phyloP scores from a whole-genome alignment of 2,113 vertebrate species.

The Cepphus grylle region DNA sequence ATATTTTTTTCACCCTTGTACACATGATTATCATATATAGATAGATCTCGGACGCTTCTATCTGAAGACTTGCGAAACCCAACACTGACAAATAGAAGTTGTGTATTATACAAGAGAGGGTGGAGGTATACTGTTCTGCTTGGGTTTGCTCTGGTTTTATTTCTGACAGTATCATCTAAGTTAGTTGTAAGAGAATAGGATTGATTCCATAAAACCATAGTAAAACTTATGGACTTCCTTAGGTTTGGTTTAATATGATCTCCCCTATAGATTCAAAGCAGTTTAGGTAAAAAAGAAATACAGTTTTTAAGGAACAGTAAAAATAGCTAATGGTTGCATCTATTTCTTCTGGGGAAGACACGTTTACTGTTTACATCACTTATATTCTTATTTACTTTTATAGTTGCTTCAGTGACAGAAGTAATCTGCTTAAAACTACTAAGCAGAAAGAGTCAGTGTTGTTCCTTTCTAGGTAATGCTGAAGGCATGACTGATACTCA shows the following conservation, averaged over 20 bases:
- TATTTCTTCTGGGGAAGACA: neutral
- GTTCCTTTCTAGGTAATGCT: neutral
- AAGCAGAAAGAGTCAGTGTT: neutral
- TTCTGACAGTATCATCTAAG: neutral
- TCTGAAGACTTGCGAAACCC: rapidly evolving
- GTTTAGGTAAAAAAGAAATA: neutral
- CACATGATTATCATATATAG: neutral
- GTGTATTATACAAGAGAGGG: neutral
- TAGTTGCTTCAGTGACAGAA: neutral
- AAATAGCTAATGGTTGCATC: neutral
- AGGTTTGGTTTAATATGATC: neutral
- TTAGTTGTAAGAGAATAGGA: neutral
- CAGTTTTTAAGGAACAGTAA: neutral
- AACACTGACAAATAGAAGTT: neutral
- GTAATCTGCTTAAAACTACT: neutral
- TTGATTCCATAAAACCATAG: neutral
- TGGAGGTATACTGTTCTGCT: neutral
- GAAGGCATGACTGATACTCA: neutral
- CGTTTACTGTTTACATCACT: neutral
- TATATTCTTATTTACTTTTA: neutral
- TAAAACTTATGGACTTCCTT: neutral
- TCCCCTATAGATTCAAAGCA: neutral
- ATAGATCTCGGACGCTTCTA: neutral
- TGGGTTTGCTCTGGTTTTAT: neutral
- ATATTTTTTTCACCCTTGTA: neutral